phyloP scores from a whole-genome alignment of 1,140 invertebrate species.

The Pseudomyrmex dendroicus region DNA sequence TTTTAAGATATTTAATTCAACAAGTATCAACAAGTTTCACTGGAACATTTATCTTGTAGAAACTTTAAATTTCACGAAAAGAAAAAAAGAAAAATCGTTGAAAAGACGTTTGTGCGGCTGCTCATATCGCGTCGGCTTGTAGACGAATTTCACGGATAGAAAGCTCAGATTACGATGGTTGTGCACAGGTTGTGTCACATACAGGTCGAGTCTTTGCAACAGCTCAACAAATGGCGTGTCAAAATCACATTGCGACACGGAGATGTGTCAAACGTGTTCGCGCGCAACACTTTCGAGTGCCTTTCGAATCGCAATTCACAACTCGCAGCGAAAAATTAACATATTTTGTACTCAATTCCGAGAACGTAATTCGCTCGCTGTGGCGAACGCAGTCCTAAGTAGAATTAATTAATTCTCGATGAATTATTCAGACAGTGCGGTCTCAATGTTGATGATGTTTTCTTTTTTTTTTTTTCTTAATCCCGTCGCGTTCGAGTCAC shows the following conservation, averaged over 20 bases:
- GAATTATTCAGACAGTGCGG: slow-evolving; percentile 47
- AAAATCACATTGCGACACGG: background rate
- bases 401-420: slow-evolving; percentile 29
- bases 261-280: background rate
- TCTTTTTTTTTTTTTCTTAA: background rate
- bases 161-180: slow-evolving; percentile 8
- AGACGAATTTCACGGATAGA: slow-evolving; percentile 12
- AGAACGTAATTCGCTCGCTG: background rate
- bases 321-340: slow-evolving; percentile 32
- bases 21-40: no score
- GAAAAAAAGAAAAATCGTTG: background rate
- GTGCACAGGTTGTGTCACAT: background rate
- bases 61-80: no score
- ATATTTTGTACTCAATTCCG: background rate
- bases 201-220: background rate
- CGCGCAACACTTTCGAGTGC: background rate
- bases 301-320: background rate
- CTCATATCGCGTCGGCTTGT: background rate
- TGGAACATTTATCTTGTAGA: no score
- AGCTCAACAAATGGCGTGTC: background rate
- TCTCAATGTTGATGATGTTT: slow-evolving; percentile 8
- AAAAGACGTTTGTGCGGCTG: background rate
- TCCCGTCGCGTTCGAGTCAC: background rate
- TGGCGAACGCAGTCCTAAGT: background rate
- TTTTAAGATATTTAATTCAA: no score